A percentile compares a stretch with the other conserved stretches of the same genome.
Evolutionary conservation across 2,113 vertebrate genomes (phyloP).

Genomic region (Alaudala cheleensis): DNA sequence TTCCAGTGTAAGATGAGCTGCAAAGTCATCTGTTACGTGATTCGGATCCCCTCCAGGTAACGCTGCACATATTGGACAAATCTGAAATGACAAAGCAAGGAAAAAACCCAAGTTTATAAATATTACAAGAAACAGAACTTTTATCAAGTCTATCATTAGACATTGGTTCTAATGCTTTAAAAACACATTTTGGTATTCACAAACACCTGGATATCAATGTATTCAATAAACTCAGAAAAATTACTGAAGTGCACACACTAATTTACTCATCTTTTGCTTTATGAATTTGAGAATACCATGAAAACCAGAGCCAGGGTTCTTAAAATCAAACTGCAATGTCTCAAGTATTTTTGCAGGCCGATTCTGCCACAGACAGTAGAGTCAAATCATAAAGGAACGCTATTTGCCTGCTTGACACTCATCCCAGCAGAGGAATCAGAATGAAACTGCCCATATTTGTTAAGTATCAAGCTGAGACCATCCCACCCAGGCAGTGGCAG

Average conservation of each 20-base stretch:
- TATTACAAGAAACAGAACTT: not conserved
- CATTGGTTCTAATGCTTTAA: not conserved
- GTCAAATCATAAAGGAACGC: not conserved
- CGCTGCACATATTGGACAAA: constrained; percentile 98
- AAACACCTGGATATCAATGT: not conserved
- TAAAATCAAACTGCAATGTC: not conserved
- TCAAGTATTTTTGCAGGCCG: not conserved
- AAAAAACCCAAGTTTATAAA: not conserved
- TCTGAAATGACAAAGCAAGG: constrained; percentile 80
- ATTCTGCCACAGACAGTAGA: not conserved
- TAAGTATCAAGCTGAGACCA: not conserved
- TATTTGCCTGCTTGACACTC: not conserved
- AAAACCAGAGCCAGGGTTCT: not conserved
- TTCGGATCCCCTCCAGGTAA: constrained; percentile 98
- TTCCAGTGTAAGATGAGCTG: constrained; percentile 99
- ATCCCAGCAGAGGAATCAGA: not conserved
- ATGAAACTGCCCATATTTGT: fast-evolving
- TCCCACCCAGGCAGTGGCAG: not conserved
- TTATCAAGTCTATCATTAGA: not conserved
- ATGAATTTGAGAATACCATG: not conserved
- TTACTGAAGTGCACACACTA: not conserved
- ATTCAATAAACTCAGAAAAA: not conserved
- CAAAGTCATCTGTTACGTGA: constrained; percentile 99
- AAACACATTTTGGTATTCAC: not conserved
- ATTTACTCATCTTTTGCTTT: not conserved